phyloP scores from a whole-genome alignment of 2,888 invertebrate species.

The Metopia argyrocephala region DNA sequence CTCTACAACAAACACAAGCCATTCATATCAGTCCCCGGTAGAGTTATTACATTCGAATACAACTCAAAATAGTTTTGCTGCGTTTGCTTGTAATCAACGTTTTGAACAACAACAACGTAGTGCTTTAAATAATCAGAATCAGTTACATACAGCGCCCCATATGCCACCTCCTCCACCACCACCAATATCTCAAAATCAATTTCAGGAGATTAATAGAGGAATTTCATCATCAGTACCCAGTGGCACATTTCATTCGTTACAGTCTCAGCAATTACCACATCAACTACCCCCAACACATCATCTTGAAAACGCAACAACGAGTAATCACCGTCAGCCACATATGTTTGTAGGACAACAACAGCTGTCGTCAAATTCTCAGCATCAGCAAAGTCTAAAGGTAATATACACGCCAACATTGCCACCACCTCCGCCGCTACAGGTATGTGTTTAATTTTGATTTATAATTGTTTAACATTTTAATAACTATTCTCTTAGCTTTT shows the following conservation, averaged over 20 bases:
- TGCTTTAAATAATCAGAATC: constrained; percentile 49
- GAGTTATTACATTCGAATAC: constrained; percentile 66
- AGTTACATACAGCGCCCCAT: constrained; percentile 35
- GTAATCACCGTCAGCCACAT: constrained; percentile 39
- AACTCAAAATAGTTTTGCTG: constrained; percentile 67
- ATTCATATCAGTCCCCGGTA: constrained; percentile 37
- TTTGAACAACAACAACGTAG: constrained; percentile 67
- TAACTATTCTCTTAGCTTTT: constrained; percentile 73
- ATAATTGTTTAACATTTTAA: background rate
- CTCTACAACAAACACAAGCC: constrained; percentile 47
- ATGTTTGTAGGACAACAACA: constrained; percentile 54
- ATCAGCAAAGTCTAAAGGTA: constrained; percentile 71
- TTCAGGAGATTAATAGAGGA: constrained; percentile 34
- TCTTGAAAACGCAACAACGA: constrained; percentile 20
- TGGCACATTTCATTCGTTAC: constrained; percentile 53
- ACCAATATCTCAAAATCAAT: constrained; percentile 13
- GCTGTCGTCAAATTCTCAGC: constrained; percentile 63
- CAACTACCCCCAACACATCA: constrained; percentile 66
- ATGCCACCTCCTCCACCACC: constrained; percentile 53
- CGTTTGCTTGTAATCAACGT: constrained; percentile 70
- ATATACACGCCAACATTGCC: constrained; percentile 71
- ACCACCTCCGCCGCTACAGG: constrained; percentile 75
- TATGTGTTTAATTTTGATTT: constrained; percentile 65
- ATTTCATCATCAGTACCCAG: constrained; percentile 39
- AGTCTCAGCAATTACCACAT: constrained; percentile 51